Conservation (phyloP, 1,140 invertebrate genomes). For the Cydia pomonella region DNA sequence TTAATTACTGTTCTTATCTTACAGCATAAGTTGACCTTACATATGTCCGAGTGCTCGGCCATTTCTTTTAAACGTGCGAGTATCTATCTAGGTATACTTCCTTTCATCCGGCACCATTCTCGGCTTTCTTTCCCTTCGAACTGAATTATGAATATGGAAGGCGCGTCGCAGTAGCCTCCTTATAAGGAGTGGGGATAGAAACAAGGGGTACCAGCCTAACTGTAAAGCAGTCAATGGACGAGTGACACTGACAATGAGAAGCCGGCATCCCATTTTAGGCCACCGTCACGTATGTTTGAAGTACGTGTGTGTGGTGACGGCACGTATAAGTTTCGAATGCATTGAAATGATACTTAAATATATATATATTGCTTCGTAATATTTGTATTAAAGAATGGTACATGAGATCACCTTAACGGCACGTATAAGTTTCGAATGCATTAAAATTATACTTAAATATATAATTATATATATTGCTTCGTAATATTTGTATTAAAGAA, state of each 20-base stretch:
- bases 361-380: constrained; percentile 4
- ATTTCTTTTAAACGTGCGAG: constrained; percentile 31
- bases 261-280: constrained; percentile 62
- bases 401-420: constrained; percentile 37
- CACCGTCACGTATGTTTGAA: constrained; percentile 59
- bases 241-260: constrained; percentile 70
- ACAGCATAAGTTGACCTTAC: background rate
- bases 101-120: constrained; percentile 41
- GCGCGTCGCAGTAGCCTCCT: constrained; percentile 52
- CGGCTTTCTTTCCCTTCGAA: constrained; percentile 50
- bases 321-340: constrained; percentile 56
- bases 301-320: constrained; percentile 52
- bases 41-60: background rate
- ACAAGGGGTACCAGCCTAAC: constrained; percentile 64
- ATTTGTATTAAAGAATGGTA: constrained; percentile 12
- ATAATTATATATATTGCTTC: background rate
- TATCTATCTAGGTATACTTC: constrained; percentile 34
- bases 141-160: constrained; percentile 69
- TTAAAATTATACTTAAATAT: constrained; percentile 20
- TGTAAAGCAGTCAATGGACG: constrained; percentile 70
- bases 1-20: constrained; percentile 48
- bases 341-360: constrained; percentile 31
- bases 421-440: constrained; percentile 56
- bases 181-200: constrained; percentile 57
- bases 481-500: constrained; percentile 24